A percentile compares a stretch with the other conserved stretches of the same genome.
These are phyloP conservation scores for Acanthurus tractus DNA, from an alignment of 2,797 vertebrate genomes.

Conservation along the genomic window DNA sequence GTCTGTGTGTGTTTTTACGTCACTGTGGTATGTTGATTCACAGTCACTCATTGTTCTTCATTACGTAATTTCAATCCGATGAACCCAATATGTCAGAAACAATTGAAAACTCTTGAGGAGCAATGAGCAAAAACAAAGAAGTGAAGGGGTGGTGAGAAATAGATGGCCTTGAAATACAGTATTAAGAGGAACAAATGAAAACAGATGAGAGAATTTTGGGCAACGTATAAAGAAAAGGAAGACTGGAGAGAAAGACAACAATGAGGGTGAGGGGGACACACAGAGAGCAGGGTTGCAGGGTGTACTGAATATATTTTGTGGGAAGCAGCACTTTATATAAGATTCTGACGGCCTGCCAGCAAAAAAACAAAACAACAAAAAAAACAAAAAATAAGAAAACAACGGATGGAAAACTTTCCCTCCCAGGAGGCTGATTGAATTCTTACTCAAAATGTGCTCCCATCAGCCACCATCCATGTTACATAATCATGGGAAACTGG, in stretches of 20 bases:
- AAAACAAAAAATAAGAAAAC: no score
- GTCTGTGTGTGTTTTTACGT: constrained; percentile 28
- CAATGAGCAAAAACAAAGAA: constrained; percentile 23
- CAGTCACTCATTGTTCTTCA: constrained; percentile 51
- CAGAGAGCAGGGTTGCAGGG: constrained; percentile 16
- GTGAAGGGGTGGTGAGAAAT: constrained; percentile 11
- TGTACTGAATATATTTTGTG: constrained; percentile 29
- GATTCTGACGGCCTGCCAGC: constrained; percentile 24
- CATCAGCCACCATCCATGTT: background rate
- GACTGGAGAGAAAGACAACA: constrained; percentile 3
- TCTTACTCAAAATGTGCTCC: constrained; percentile 1
- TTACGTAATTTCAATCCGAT: constrained; percentile 66
- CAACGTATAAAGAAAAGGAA: constrained; percentile 10
- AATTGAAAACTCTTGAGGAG: constrained; percentile 44
- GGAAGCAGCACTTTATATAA: constrained; percentile 22
- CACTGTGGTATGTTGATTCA: constrained; percentile 51
- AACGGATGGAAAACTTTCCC: constrained; percentile 1
- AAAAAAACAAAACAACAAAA: no score
- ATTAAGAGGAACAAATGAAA: constrained; percentile 20
- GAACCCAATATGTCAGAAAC: constrained; percentile 67
- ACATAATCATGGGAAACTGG: background rate
- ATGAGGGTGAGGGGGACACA: constrained; percentile 18
- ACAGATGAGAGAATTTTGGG: constrained; percentile 17
- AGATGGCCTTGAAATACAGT: constrained; percentile 18
- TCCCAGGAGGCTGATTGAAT: constrained; percentile 11